Conservation (phyloP, 2,797 vertebrate species). For the Anableps anableps region DNA sequence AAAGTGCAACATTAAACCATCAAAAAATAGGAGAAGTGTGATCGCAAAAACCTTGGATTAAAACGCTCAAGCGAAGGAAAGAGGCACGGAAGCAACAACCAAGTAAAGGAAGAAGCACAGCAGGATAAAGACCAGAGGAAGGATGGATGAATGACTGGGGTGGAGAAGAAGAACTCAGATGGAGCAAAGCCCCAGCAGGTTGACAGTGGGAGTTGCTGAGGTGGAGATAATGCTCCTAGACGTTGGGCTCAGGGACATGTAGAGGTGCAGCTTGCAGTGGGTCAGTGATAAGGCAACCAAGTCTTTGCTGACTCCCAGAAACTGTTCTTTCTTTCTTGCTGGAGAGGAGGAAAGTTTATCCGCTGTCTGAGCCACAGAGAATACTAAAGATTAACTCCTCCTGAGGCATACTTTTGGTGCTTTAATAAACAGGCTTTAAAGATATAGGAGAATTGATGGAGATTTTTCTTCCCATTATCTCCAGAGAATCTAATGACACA, state of each 20-base stretch:
- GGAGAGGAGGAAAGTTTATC: constrained; percentile 44
- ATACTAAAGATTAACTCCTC: constrained; percentile 57
- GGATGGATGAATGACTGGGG: constrained; percentile 10
- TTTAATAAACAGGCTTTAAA: constrained; percentile 42
- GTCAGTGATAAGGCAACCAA: constrained; percentile 57
- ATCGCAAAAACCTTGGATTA: constrained; percentile 11
- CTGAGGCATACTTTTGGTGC: constrained; percentile 32
- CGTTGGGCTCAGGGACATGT: constrained; percentile 27
- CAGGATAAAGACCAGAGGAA: constrained; percentile 6
- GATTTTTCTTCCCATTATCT: constrained; percentile 22
- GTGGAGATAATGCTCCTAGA: constrained; percentile 60
- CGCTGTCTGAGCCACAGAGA: constrained; percentile 25
- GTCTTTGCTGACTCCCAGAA: constrained; percentile 60
- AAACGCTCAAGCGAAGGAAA: constrained; percentile 6
- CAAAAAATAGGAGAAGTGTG: constrained; percentile 12
- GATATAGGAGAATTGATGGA: constrained; percentile 38
- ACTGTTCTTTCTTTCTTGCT: constrained; percentile 42
- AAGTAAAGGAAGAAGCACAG: constrained; percentile 12
- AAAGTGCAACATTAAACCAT: constrained; percentile 28
- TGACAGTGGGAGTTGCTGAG: constrained; percentile 47
- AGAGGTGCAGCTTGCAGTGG: constrained; percentile 41
- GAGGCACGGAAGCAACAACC: constrained; percentile 3
- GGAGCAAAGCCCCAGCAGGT: constrained; percentile 45
- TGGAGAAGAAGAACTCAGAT: not conserved
- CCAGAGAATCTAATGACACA: constrained; percentile 26